Percentiles rank a stretch among this genome's conserved stretches.
Conservation (phyloP, 2,113 vertebrate genomes). For the Chlorocebus sabaeus region DNA sequence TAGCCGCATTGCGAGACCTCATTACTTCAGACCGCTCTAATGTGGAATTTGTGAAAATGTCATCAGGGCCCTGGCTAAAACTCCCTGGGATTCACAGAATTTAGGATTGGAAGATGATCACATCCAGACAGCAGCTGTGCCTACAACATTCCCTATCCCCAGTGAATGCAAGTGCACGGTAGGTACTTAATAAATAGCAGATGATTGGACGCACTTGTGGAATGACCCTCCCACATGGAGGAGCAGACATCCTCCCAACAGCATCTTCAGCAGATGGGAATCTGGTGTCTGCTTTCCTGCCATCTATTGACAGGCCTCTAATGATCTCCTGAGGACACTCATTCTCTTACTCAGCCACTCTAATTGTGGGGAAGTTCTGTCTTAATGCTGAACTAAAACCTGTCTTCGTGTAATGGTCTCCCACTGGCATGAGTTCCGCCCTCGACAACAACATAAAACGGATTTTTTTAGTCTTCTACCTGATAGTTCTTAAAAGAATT, state of each 20-base stretch:
- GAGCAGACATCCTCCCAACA: neutral
- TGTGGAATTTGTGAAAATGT: neutral
- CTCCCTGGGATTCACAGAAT: slow-evolving; percentile 3
- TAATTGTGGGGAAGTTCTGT: slow-evolving; percentile 35
- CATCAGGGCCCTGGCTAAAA: neutral
- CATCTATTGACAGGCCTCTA: slow-evolving; percentile 53
- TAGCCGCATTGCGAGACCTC: neutral
- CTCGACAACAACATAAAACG: neutral
- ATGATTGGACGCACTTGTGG: neutral
- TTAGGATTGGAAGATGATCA: neutral
- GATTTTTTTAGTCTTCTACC: neutral
- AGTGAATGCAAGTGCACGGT: neutral
- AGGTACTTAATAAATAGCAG: neutral
- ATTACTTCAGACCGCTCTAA: neutral
- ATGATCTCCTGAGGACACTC: slow-evolving; percentile 50
- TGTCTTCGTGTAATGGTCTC: neutral
- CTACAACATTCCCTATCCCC: neutral
- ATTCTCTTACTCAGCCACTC: neutral
- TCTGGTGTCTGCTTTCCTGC: slow-evolving; percentile 21
- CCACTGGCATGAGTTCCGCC: neutral
- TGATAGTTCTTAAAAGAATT: neutral
- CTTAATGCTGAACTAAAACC: slow-evolving; percentile 29
- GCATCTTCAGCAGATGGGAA: slow-evolving; percentile 45
- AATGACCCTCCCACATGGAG: neutral
- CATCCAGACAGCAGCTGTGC: slow-evolving; percentile 39